Base-by-base conservation (phyloP, 2,797 vertebrate genomes). In the Prionace glauca region DNA sequence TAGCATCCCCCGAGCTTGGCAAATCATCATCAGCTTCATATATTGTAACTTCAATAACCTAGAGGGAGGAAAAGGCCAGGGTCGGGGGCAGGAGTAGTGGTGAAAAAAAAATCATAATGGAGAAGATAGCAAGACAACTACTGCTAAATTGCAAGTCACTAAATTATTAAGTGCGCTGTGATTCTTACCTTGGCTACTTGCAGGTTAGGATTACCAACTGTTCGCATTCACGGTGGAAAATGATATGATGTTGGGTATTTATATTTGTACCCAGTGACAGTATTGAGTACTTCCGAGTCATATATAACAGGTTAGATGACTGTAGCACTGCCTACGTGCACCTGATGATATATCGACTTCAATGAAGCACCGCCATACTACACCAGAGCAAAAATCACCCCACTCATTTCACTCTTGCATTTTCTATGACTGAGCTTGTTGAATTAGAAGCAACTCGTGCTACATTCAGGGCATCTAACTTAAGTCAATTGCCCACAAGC, bases 1-100 rank as follows among this genome's bases (percentile, higher is more conserved):
- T 99, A 96, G 99, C 99, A 81, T 99, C 98, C 29, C 98, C 99
- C 96, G 99, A 96, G 96, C 98, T 98, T 91, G 98, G 98, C 0
- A 98, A 98, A 96, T 99, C 98, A 84, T 98, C 98, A 96, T 99
- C 99, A n/a, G 98, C 98, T 60, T 98, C 97, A 96, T 95, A 96
- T 96, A 96, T 96, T 0, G 18, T 96, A 1, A 96, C 95, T 96
- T 97, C 97, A 1, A 96, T 95, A 96, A 96, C 96, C 98, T 98
- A 71, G 96, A 95, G 32, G 84, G 90, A 96, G 32, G 95, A 12
- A 93, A n/a, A 77, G 67, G 74, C 32, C 72, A 2, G 72, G 50
- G 60, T 18, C 26, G 29, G 88, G 32, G 67, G 67, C 67, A 32
- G 60, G 16, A 65, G 45, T 29, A 91, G 20, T 36, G 41, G 12